Percentiles rank a stretch among this genome's conserved stretches.
Conservation (phyloP, 2,888 invertebrate species). For the Calliphora vomitoria region DNA sequence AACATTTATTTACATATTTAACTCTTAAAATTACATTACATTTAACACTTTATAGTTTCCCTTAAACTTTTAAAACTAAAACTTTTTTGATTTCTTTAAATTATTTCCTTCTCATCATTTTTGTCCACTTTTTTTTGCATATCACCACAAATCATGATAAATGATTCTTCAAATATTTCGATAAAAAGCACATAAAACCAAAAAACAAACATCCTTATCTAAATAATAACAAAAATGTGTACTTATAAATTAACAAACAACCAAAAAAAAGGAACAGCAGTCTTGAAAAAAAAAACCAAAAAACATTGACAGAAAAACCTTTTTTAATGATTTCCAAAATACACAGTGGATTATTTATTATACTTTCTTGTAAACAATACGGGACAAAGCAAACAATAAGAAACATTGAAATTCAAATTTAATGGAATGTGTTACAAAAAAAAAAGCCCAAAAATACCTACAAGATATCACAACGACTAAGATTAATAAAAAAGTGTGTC, state of each 20-base stretch:
- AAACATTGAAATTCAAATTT: neutral
- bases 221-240: constrained; percentile 6
- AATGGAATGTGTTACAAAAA: no score
- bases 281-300: neutral
- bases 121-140: neutral
- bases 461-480: no score
- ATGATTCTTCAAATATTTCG: constrained; percentile 40
- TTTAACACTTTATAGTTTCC: no score
- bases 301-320: neutral
- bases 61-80: no score
- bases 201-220: neutral
- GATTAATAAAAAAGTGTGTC: no score
- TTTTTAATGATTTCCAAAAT: neutral
- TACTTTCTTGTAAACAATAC: neutral
- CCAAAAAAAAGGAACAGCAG: neutral
- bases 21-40: no score
- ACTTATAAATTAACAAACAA: constrained; percentile 7
- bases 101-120: neutral
- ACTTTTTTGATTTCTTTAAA: no score
- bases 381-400: neutral
- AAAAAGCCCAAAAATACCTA: no score
- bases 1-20: no score
- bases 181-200: neutral
- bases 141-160: constrained; percentile 40
- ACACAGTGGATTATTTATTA: neutral